Evolutionary conservation across 2,113 vertebrate species (phyloP), one percentile per base, ranked within the genome.

Genomic region (Panthera leo): DNA sequence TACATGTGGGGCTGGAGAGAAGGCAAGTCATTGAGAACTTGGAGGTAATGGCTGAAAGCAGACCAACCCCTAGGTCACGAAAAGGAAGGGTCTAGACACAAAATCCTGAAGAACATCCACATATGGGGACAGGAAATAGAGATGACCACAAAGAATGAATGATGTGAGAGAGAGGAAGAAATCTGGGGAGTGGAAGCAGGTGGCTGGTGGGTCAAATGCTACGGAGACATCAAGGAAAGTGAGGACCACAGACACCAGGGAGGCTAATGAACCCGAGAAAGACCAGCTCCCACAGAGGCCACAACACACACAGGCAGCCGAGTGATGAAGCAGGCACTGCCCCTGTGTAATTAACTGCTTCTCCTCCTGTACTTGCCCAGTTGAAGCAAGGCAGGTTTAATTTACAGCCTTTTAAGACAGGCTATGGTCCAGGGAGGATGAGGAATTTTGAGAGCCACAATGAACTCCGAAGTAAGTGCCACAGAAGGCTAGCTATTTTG

Each of bases 241-340:
- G 42, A 45, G 16, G 42, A 42, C 8, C 3, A 13, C 51, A 79
- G 31, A 67, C n/a, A 21, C 19, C 1, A 5, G 4, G 14, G 9
- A 65, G 27, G 27, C 10, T 3, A 39, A 7, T 0, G 2, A 3
- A 65, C 76, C 76, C 12, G 0, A 18, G 29, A 34, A 10, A 53
- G 51, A 23, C 58, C 36, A 23, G 36, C 13, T 27, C 85, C 39
- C 39, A 34, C 31, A 0, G 7, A 75, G 92, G 48, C 39, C 75
- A 61, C 58, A n/a, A 42, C 5, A 23, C 0, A 0, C 31, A 55
- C 23, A 2, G 23, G 9, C 75, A 42, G 36, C n/a, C 0, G 0
- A 9, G 23, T 0, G 7, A 85, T 0, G 5, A 31, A 13, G 23
- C 8, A 1, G 58, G 58, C 5, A 5, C 55, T 11, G 31, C 23